Evolutionary conservation across 2,113 vertebrate species (phyloP), one percentile per base, ranked within the genome.

Genomic region (Macheiramphus alcinus): DNA sequence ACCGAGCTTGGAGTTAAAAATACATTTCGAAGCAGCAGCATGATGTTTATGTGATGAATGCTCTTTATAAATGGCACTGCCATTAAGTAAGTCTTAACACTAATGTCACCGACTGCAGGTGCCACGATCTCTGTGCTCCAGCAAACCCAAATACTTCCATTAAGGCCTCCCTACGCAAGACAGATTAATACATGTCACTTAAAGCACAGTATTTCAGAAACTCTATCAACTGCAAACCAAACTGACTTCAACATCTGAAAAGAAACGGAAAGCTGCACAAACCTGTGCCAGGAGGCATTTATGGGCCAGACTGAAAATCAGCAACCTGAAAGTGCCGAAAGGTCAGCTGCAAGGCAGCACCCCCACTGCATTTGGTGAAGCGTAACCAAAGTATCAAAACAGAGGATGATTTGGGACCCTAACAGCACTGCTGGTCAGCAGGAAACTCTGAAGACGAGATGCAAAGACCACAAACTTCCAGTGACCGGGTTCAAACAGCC

Each of bases 301-400:
- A 9, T 5, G 27, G 58, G 15, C 8, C 62, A 65, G 38, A 21
- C 22, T 20, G n/a, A 61, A 43, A n/a, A 55, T 4, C 36, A 12
- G 59, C 16, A 20, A 29, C 47, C 42, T 17, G 7, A 0, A 48
- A 11, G 27, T n/a, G 68, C 53, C 0, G 0, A 3, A 10, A 38
- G 32, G 47, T 22, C 25, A 56, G 61, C 9, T 3, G 73, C 45
- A 14, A 59, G 72, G 67, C 58, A 63, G 56, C 45, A 55, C 2
- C 8, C 5, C 19, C 5, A 1, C 7, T 6, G 26, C 45, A 5
- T 22, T 1, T 53, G 65, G 25, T n/a, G 68, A 42, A 36, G 43
- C 1, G 5, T 17, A 34, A 67, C 50, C 13, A 18, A 55, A 42
- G 19, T 2, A 56, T 7, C 38, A 48, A 40, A 59, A 13, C 0